Evolutionary conservation across 2,888 invertebrate species (phyloP), one percentile per base, ranked within the genome.

Genomic region (Pollenia griseotomentosa): DNA sequence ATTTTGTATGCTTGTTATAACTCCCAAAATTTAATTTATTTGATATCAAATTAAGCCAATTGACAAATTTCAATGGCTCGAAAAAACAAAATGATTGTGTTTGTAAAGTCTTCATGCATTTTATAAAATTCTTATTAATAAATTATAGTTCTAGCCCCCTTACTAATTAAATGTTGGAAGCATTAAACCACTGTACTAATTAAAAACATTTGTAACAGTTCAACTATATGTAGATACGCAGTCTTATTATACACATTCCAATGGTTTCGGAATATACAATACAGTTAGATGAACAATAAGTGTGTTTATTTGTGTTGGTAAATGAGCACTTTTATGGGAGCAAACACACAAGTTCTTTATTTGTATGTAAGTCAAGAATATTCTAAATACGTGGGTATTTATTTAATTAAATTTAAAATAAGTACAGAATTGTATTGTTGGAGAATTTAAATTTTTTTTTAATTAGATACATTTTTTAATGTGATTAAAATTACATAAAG

Each of bases 141-240:
- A 23, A 74, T 48, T 71, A 42, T 10, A 11, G 42, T 53, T 55
- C 42, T 71, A 12, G 46, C 55, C 53, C 10, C 33, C 33, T 33
- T 53, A 44, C n/a, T 63, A 81, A 74, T 66, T 81, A 59, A 82
- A 75, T 44, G 23, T 44, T 57, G 16, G 48, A 40, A 63, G 23
- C 46, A 79, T n/a, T 42, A 23, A 74, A 70, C 71, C 79, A 70
- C 19, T 23, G 71, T 57, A 71, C 75, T 83, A 86, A 86, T 86
- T 86, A 86, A 86, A 80, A 86, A 77, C 83, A 80, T 80, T 86
- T 74, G 70, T 70, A 70, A 68, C 70, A 80, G 9, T 68, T 66
- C 23, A 48, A 10, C 5, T 14, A 12, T 6, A 19, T 59, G 1
- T 2, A 55, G 2, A 33, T 44, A 9, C 55, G 63, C 14, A 66